A percentile compares a stretch with the other conserved stretches of the same genome.
Conservation (phyloP, 2,888 invertebrate genomes). For the Scaptomyza parva region DNA sequence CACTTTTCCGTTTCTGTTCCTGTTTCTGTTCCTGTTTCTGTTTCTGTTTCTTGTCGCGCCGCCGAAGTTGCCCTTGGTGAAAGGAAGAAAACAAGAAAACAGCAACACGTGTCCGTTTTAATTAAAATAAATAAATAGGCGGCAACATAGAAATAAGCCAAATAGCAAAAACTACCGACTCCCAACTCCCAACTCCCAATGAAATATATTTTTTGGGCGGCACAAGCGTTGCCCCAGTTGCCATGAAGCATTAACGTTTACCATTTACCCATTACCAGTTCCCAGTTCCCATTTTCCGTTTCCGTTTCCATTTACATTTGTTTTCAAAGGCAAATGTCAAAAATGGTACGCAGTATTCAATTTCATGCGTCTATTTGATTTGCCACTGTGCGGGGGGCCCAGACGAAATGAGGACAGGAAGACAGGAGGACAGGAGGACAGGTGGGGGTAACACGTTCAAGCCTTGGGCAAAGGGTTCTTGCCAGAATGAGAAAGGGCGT, state of each 20-base stretch:
- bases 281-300: constrained; percentile 40
- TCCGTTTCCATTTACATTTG: constrained; percentile 43
- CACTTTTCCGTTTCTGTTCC: too few relatives aligned
- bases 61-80: constrained; percentile 48
- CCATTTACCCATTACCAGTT: constrained; percentile 42
- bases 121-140: constrained; percentile 78
- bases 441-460: not conserved
- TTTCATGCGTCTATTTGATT: constrained; percentile 78
- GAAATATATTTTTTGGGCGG: constrained; percentile 15
- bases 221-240: constrained; percentile 46
- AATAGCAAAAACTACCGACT: constrained; percentile 32
- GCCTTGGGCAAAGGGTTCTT: constrained; percentile 65
- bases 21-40: too few relatives aligned
- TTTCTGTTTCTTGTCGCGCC: constrained; percentile 35
- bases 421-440: too few relatives aligned
- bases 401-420: too few relatives aligned
- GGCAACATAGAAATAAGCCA: constrained; percentile 60
- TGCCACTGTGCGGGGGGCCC: constrained; percentile 40
- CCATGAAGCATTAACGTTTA: constrained; percentile 43
- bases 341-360: constrained; percentile 69
- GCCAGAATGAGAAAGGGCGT: not conserved
- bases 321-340: constrained; percentile 65
- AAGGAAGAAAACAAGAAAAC: constrained; percentile 69
- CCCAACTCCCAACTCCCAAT: constrained; percentile 2
- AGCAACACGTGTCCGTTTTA: constrained; percentile 77